phyloP scores from a whole-genome alignment of 1,140 invertebrate genomes.

The Magallana angulata region DNA sequence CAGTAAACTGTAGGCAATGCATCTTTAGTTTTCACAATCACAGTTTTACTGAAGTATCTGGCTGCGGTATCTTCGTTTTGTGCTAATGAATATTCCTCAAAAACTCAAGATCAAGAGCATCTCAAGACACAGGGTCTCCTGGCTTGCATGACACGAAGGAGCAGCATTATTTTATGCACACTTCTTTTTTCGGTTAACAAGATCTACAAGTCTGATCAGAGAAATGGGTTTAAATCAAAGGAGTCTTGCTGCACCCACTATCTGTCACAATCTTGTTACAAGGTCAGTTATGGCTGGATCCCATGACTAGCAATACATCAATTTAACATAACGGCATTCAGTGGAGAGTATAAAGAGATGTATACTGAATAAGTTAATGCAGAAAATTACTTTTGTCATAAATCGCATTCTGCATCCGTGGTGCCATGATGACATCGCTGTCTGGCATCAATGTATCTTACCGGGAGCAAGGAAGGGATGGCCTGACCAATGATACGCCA shows the following conservation, averaged over 20 bases:
- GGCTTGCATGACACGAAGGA: not conserved
- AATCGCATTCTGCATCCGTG: not conserved
- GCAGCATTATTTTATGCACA: not conserved
- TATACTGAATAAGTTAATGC: not conserved
- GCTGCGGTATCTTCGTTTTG: not conserved
- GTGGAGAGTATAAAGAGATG: too few species aligned
- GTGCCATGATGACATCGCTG: not conserved
- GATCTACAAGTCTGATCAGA: slow-evolving; percentile 19
- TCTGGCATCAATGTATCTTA: not conserved
- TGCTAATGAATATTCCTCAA: slow-evolving; percentile 32
- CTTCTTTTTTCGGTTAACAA: not conserved
- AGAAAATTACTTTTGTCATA: not conserved
- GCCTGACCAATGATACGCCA: too few species aligned
- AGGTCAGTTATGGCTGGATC: not conserved
- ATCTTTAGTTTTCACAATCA: not conserved
- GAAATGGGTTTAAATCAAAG: slow-evolving; percentile 2
- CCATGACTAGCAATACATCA: not conserved
- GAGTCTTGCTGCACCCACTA: not conserved
- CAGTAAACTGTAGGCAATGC: slow-evolving; percentile 20
- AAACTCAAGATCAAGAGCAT: slow-evolving; percentile 17
- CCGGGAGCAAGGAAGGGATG: too few species aligned
- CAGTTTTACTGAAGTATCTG: too few species aligned
- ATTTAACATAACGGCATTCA: not conserved
- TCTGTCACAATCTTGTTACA: not conserved
- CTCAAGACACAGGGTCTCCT: slow-evolving; percentile 6